These are phyloP conservation scores for Peucedramus taeniatus DNA, from an alignment of 2,113 vertebrate genomes.

Conservation along the genomic window DNA sequence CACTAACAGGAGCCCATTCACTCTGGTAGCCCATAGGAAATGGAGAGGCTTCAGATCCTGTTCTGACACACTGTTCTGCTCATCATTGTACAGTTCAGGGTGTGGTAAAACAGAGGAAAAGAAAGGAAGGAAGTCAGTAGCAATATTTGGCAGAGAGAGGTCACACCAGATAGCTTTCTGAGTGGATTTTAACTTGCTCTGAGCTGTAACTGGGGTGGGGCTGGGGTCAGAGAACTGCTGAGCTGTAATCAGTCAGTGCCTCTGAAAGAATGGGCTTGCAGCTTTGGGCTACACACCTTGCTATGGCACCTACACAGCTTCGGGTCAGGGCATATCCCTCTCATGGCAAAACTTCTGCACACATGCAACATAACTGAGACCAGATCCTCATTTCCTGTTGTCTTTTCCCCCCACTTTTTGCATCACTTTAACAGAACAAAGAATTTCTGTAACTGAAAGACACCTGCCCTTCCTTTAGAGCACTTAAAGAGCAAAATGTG, in stretches of 20 bases:
- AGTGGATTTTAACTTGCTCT: background rate
- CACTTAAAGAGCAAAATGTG: background rate
- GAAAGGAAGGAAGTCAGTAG: background rate
- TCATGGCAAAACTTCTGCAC: background rate
- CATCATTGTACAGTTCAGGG: background rate
- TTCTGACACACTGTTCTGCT: background rate
- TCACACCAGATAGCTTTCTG: background rate
- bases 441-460: background rate
- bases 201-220: background rate
- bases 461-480: background rate
- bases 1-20: background rate
- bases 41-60: background rate
- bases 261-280: background rate
- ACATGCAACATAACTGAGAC: background rate
- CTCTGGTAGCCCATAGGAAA: background rate
- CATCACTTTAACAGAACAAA: background rate
- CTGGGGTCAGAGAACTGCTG: background rate
- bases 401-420: fast-evolving
- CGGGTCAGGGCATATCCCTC: background rate
- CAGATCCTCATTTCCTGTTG: background rate
- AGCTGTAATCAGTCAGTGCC: background rate
- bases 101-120: background rate
- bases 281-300: background rate
- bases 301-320: background rate
- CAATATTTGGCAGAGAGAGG: background rate